phyloP scores from a whole-genome alignment of 2,888 invertebrate genomes.

The Iphiclides podalirius region DNA sequence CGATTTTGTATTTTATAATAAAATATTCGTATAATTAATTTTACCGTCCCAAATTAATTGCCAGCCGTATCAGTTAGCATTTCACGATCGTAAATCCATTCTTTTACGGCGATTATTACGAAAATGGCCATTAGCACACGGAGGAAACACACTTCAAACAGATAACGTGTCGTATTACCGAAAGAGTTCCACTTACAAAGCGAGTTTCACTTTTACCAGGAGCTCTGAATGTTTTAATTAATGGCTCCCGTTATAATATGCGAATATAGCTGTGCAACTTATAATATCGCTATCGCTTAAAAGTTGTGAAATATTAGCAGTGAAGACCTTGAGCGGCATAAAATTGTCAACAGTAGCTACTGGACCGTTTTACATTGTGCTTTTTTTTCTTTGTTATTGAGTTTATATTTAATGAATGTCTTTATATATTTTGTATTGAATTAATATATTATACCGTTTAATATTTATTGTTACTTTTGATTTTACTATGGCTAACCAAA shows the following conservation, averaged over 20 bases:
- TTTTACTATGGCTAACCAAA: no score
- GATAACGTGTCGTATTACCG: slow-evolving; percentile 1
- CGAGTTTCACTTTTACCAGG: slow-evolving; percentile 19
- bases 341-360: background rate
- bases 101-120: slow-evolving; percentile 3
- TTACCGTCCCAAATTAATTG: no score
- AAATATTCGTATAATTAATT: no score
- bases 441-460: no score
- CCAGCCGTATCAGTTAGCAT: background rate
- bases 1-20: no score
- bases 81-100: slow-evolving; percentile 4
- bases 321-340: background rate
- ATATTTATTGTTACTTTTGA: no score
- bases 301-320: slow-evolving; percentile 14
- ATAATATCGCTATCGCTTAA: slow-evolving; percentile 4
- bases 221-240: slow-evolving; percentile 16
- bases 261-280: slow-evolving; percentile 9
- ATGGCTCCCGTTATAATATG: slow-evolving; percentile 11
- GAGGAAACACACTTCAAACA: background rate
- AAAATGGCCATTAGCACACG: background rate
- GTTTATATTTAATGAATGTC: no score
- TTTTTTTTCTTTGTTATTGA: no score
- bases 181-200: slow-evolving; percentile 8
- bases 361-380: no score
- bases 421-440: no score